A percentile compares a stretch with the other conserved stretches of the same genome.
Conservation (phyloP, 2,113 vertebrate species). For the Redunca redunca region DNA sequence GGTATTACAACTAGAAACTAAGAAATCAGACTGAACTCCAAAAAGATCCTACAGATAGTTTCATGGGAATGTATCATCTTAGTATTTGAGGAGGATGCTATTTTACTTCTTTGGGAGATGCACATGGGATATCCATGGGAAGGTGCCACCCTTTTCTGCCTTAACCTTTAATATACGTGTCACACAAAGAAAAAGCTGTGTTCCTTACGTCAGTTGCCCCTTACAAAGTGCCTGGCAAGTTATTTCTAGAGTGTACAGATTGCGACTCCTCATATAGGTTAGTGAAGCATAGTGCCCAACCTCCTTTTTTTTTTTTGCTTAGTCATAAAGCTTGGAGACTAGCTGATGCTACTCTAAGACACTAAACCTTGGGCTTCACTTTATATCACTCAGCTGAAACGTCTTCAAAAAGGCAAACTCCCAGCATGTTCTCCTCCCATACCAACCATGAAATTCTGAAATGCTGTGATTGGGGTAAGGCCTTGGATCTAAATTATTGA, state of each 20-base stretch:
- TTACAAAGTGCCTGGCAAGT: background rate
- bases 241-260: background rate
- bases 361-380: fast-evolving
- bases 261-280: background rate
- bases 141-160: background rate
- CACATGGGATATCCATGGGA: background rate
- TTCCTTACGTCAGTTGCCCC: background rate
- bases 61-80: background rate
- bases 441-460: background rate
- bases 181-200: background rate
- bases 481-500: background rate
- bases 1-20: background rate
- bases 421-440: fast-evolving
- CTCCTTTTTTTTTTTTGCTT: fast-evolving
- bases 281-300: background rate
- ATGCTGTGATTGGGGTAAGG: background rate
- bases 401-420: background rate
- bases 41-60: background rate
- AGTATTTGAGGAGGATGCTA: background rate
- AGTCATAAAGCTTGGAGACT: background rate
- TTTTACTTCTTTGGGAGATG: background rate
- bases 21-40: background rate
- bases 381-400: background rate
- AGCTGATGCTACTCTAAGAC: background rate
- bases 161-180: background rate